phyloP scores from a whole-genome alignment of 2,797 vertebrate species.

The Acanthis flammea region DNA sequence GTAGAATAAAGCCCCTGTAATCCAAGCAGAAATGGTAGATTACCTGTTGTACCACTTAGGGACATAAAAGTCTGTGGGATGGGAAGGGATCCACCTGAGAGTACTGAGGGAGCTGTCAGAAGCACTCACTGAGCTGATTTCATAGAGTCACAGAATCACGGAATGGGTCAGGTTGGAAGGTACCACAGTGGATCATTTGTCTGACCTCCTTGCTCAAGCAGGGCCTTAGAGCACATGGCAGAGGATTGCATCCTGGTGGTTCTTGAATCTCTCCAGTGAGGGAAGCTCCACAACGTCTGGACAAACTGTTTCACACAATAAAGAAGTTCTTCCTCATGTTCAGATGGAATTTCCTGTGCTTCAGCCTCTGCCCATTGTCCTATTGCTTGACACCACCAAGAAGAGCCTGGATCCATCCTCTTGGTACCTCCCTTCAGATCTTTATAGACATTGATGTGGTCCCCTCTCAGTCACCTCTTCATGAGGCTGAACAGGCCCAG shows the following conservation, averaged over 20 bases:
- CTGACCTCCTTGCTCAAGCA: background rate
- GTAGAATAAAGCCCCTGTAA: background rate
- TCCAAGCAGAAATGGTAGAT: background rate
- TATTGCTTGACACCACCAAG: background rate
- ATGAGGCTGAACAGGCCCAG: background rate
- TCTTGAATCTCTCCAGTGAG: background rate
- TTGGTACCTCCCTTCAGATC: background rate
- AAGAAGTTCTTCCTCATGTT: background rate
- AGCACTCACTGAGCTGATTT: background rate
- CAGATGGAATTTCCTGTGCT: background rate
- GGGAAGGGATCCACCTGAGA: background rate
- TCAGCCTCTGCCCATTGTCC: no score
- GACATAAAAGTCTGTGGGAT: no score
- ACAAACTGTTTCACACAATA: background rate
- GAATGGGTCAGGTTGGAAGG: background rate
- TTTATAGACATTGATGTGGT: no score
- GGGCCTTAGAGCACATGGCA: background rate
- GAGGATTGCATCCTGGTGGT: background rate
- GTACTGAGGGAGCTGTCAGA: background rate
- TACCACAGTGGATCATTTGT: no score
- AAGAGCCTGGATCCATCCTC: background rate
- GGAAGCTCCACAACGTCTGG: no score
- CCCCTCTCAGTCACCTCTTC: background rate
- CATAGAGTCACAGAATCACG: background rate
- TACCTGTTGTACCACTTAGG: no score